phyloP scores from a whole-genome alignment of 2,888 invertebrate genomes.

The Timema cristinae region DNA sequence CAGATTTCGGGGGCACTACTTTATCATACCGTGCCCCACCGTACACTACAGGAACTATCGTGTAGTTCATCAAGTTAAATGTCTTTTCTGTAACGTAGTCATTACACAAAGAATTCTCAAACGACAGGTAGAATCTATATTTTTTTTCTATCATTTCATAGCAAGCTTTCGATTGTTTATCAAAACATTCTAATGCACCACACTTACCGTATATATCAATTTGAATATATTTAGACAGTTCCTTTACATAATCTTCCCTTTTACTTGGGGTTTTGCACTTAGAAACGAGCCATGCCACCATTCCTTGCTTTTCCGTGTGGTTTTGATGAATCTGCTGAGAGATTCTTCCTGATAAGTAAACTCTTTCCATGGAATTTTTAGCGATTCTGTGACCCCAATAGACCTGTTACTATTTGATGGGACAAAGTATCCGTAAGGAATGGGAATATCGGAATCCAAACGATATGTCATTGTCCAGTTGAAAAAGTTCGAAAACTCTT shows the following conservation, averaged over 20 bases:
- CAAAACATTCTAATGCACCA: constrained; percentile 43
- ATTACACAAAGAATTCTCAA: constrained; percentile 33
- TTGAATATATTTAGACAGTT: constrained; percentile 44
- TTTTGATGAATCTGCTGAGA: background rate
- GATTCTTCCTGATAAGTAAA: too few relatives aligned
- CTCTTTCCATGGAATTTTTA: background rate
- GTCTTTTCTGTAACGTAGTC: constrained; percentile 35
- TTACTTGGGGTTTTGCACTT: constrained; percentile 52
- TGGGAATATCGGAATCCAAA: constrained; percentile 59
- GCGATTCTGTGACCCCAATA: background rate
- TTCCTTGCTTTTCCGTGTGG: background rate
- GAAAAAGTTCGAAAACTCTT: constrained; percentile 48
- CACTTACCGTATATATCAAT: constrained; percentile 48
- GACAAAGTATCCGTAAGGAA: constrained; percentile 56
- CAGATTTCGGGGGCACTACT: constrained; percentile 31
- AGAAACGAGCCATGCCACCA: constrained; percentile 52
- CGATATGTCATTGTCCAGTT: constrained; percentile 69
- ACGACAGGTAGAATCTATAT: constrained; percentile 34
- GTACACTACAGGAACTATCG: constrained; percentile 33
- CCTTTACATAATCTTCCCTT: constrained; percentile 45
- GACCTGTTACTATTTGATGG: background rate
- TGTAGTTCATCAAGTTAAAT: constrained; percentile 25
- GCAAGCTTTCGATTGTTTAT: constrained; percentile 43
- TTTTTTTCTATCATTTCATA: constrained; percentile 47
- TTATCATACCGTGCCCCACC: constrained; percentile 29